Evolutionary conservation across 1,140 invertebrate species (phyloP), one percentile per base, ranked within the genome.

Genomic region (Leptoteleia sp.): DNA sequence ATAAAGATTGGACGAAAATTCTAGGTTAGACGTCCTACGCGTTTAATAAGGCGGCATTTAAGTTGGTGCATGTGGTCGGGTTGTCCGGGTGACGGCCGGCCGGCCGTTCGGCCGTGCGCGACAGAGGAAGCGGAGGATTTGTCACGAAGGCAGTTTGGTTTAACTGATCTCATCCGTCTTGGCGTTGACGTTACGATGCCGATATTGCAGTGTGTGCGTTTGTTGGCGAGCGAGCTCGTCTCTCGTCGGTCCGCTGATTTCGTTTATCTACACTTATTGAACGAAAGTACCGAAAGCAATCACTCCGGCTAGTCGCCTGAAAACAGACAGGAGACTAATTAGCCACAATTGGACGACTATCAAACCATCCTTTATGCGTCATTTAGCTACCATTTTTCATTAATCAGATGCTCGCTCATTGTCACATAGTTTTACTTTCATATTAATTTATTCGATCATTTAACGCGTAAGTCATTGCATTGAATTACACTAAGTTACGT

Each of bases 151-250:
- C 83, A 87, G 87, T 88, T 87, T 87, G 83, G 84, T 88, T 89
- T 89, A 88, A 89, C 85, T 87, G 87, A 87, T 89, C 85, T 87
- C 86, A 89, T 88, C 86, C 87, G 87, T 88, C 87, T 87, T 87
- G 81, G 83, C 81, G 83, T 78, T 76, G 78, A 77, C 82, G 79
- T 76, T 72, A 73, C 80, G 76, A 67, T 55, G 80, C 62, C 61
- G 76, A 55, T 75, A 78, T 55, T 68, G 45, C 67, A 37, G 54
- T 71, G 61, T 65, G 61, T 64, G 54, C 54, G 61, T 52, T 47
- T 37, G 45, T n/a, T 59, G 38, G 54, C 47, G 48, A 50, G 42
- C 62, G 64, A 33, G 37, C 22, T 35, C 29, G 22, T 52, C 45
- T 52, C 54, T 72, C 72, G 47, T 54, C 67, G 71, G 19, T 19